A percentile compares a stretch with the other conserved stretches of the same genome.
These are phyloP conservation scores for Etheostoma perlongum DNA, from an alignment of 2,797 vertebrate genomes.

Conservation along the genomic window DNA sequence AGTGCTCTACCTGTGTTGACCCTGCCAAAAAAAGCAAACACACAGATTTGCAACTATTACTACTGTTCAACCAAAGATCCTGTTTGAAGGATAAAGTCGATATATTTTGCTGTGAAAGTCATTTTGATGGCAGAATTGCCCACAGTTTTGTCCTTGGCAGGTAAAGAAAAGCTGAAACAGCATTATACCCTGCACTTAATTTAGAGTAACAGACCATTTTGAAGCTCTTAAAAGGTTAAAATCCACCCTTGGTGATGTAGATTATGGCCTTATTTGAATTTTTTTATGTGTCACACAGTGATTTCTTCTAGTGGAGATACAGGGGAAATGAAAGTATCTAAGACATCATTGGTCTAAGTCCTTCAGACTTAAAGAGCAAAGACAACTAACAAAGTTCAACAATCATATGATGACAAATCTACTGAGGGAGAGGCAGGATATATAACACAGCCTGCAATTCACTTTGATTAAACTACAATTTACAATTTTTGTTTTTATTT, in stretches of 20 bases:
- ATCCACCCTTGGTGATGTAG: slow-evolving; percentile 9
- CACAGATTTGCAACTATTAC: slow-evolving; percentile 69
- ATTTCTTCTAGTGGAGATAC: slow-evolving; percentile 20
- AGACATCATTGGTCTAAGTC: slow-evolving; percentile 22
- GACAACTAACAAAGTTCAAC: slow-evolving; percentile 48
- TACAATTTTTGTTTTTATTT: neutral
- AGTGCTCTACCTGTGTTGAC: slow-evolving; percentile 75
- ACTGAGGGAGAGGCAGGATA: slow-evolving; percentile 1
- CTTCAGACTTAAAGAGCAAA: slow-evolving; percentile 39
- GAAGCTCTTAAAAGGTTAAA: slow-evolving; percentile 38
- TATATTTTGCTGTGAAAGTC: slow-evolving; percentile 32
- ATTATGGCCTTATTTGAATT: slow-evolving; percentile 6
- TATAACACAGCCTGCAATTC: slow-evolving; percentile 3
- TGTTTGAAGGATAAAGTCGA: slow-evolving; percentile 30
- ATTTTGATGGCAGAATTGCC: slow-evolving; percentile 27
- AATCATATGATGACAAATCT: slow-evolving; percentile 24
- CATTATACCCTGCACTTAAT: slow-evolving; percentile 23
- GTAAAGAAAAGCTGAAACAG: slow-evolving; percentile 26
- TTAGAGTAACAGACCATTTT: slow-evolving; percentile 16
- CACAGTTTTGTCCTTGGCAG: slow-evolving; percentile 34
- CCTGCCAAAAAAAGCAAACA: slow-evolving; percentile 85
- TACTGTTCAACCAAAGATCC: slow-evolving; percentile 14
- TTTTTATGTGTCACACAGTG: slow-evolving; percentile 4
- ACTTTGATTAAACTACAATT: neutral
- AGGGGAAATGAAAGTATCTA: slow-evolving; percentile 28